Base-by-base conservation (phyloP, 2,113 vertebrate species). In the Nyctereutes procyonoides region DNA sequence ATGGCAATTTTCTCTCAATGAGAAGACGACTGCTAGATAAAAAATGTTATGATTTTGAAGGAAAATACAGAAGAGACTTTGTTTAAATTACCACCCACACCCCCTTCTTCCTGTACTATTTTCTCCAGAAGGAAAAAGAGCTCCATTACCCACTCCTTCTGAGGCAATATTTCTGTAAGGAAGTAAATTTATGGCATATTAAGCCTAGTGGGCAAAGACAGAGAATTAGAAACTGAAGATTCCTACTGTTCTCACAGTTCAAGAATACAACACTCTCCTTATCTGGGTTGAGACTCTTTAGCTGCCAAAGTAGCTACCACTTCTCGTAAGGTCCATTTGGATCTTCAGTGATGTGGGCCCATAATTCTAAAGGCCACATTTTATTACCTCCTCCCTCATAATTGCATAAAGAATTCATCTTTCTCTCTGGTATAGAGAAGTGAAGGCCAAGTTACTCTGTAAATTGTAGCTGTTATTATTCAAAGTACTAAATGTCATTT, bases 401-500 rank as follows among this genome's bases (percentile, higher is more conserved):
- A 56, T 2, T 88, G 8, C 15, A 80, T 62, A n/a, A 90, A 85
- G 8, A 19, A 28, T 86, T 77, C 32, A 67, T 74, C 55, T 85
- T 65, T 77, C 81, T 71, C 65, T 89, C 90, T 62, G 24, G 73
- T 87, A 43, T 60, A 58, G 62, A 48, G 17, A 38, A 74, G 0
- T 83, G 32, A 79, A 83, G 20, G 55, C 74, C 89, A 92, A 93
- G n/a, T 90, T 60, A 62, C 62, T 86, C 88, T 35, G 53, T 77
- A 32, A 89, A 85, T 76, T 91, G 32, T 71, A 73, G 90, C 20
- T 88, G 53, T 69, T 92, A 85, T 14, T 86, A 82, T 84, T 92
- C 58, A 71, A 13, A 90, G 38, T 55, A 87, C 67, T 88, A 90
- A 77, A 94, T 79, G 43, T 8, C 38, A 94, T n/a, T 63, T 69